A percentile compares a stretch with the other conserved stretches of the same genome.
Evolutionary conservation across 2,888 invertebrate genomes (phyloP).

Genomic region (Noctua comes): DNA sequence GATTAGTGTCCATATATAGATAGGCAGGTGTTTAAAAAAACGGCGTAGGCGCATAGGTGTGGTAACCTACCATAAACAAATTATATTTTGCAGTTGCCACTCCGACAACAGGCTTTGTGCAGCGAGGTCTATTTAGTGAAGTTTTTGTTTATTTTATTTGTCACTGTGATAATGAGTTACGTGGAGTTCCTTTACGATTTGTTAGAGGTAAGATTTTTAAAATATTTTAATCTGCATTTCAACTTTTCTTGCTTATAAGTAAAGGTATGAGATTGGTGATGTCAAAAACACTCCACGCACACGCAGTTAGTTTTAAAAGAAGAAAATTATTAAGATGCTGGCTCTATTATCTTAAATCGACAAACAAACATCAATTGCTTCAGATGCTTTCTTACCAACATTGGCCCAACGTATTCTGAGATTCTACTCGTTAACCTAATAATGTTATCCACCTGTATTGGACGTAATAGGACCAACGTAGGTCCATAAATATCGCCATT

Average conservation of each 20-base stretch:
- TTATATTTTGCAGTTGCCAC: conserved; percentile 79
- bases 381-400: neutral
- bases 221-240: neutral
- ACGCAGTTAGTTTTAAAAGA: neutral
- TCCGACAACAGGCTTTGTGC: conserved; percentile 74
- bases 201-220: conserved; percentile 78
- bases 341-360: no score
- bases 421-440: neutral
- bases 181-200: conserved; percentile 85
- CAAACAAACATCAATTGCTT: neutral
- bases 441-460: neutral
- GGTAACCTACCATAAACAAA: conserved; percentile 79
- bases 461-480: conserved; percentile 5
- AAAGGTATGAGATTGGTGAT: neutral
- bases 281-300: neutral
- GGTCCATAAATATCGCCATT: conserved; percentile 14
- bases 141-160: conserved; percentile 58
- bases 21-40: conserved; percentile 74
- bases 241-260: neutral
- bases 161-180: conserved; percentile 78
- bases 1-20: conserved; percentile 82
- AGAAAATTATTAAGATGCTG: no score
- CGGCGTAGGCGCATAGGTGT: conserved; percentile 84
- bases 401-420: neutral
- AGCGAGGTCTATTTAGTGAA: conserved; percentile 67